Base-by-base conservation (phyloP, 1,140 invertebrate species). In the Mamestra configurata region DNA sequence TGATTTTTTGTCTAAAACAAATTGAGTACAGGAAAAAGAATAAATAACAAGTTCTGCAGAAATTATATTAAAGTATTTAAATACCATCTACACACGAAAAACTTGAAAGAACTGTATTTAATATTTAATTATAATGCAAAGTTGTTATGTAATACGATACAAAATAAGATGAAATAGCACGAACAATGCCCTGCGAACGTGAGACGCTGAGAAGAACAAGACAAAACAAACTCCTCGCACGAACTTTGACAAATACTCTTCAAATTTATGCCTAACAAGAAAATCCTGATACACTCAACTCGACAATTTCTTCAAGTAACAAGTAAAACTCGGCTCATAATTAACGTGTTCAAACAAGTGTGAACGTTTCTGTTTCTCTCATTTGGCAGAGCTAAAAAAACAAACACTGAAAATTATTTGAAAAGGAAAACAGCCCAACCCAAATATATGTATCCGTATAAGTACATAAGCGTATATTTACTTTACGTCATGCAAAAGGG, bases 301-400 rank as follows among this genome's bases (percentile, higher is more conserved):
- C 43, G n/a, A 71, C 68, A 71, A 20, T 71, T 71, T 71, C 68
- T 71, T 51, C 15, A 24, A 68, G 49, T 55, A 64, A 73, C 53
- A 59, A 59, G 13, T 43, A 10, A 76, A 76, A 61, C 55, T 73
- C 53, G 18, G 13, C 13, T 76, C 72, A 76, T 76, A 76, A 76
- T 76, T 76, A 76, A 61, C 55, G 61, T 76, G 55, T 76, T 61
- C 72, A 76, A 76, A 76, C 72, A 61, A 61, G 72, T 46, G 72
- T 31, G 55, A 59, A 43, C 8, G 22, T 37, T 73, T 37, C 20
- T 37, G 13, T 46, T 46, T 57, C 55, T 76, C 72, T 27, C 22
- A 57, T 43, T 71, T 73, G 13, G 18, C 4, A 15, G 13, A 15
- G 71, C 71, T 76, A 27, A 61, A 59, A 76, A 61, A 76, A 61